These are phyloP conservation scores for Pseudomugil gertrudae DNA, from an alignment of 2,797 vertebrate genomes.

Conservation along the genomic window DNA sequence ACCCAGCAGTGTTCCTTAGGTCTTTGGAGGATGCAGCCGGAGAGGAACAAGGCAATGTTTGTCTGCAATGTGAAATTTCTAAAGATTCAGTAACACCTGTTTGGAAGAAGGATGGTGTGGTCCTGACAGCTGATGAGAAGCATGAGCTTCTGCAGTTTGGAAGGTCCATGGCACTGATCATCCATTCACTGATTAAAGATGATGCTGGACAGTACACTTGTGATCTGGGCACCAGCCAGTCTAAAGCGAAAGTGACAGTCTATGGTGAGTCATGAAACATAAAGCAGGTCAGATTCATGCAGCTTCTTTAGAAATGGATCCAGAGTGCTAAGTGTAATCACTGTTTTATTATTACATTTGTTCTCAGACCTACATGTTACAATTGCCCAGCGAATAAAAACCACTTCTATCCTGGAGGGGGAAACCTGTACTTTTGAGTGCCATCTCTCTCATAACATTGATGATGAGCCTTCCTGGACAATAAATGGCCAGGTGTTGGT, in stretches of 20 bases:
- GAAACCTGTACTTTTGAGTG: constrained; percentile 92
- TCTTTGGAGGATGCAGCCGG: constrained; percentile 86
- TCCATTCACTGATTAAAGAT: constrained; percentile 84
- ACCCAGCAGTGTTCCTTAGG: constrained; percentile 90
- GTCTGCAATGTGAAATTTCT: constrained; percentile 90
- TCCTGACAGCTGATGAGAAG: constrained; percentile 82
- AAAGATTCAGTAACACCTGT: constrained; percentile 86
- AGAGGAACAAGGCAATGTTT: constrained; percentile 86
- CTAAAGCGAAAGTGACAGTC: constrained; percentile 87
- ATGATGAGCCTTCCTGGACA: constrained; percentile 83
- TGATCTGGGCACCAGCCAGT: constrained; percentile 88
- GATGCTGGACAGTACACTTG: constrained; percentile 92
- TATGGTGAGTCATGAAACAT: constrained; percentile 80
- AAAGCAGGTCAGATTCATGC: neutral
- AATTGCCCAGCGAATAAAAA: constrained; percentile 91
- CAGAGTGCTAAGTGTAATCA: neutral
- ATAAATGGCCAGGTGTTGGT: constrained; percentile 83
- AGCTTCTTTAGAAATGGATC: neutral
- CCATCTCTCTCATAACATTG: constrained; percentile 87
- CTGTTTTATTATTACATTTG: constrained; percentile 3
- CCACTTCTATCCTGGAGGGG: constrained; percentile 85
- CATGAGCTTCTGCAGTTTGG: constrained; percentile 86
- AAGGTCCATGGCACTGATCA: constrained; percentile 83
- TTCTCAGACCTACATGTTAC: constrained; percentile 87
- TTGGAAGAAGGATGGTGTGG: constrained; percentile 89